phyloP scores from a whole-genome alignment of 2,888 invertebrate species.

The Ormyrus rosae region DNA sequence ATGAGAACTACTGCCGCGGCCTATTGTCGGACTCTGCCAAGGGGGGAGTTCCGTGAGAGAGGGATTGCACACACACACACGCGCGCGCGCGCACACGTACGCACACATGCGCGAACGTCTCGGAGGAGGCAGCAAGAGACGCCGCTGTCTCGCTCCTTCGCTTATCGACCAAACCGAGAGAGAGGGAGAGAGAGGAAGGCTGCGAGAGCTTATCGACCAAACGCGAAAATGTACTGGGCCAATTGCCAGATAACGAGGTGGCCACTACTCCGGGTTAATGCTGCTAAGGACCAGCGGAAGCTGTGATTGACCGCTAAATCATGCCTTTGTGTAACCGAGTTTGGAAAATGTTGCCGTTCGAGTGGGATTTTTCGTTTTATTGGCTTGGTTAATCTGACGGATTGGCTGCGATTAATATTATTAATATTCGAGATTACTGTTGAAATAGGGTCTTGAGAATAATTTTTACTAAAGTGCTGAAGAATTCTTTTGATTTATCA shows the following conservation, averaged over 20 bases:
- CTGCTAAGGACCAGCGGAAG: too few relatives aligned
- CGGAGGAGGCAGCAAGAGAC: conserved; percentile 6
- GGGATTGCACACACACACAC: neutral
- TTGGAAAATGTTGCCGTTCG: too few relatives aligned
- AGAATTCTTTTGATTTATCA: too few relatives aligned
- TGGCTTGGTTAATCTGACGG: too few relatives aligned
- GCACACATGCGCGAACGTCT: neutral
- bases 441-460: too few relatives aligned
- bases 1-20: conserved; percentile 74
- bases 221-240: neutral
- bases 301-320: too few relatives aligned
- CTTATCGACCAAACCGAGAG: conserved; percentile 66
- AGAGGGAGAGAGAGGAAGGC: conserved; percentile 51
- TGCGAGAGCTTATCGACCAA: conserved; percentile 8
- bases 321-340: too few relatives aligned
- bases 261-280: neutral
- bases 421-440: too few relatives aligned
- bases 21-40: conserved; percentile 70
- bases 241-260: neutral
- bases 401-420: too few relatives aligned
- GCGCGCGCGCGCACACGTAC: neutral
- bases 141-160: conserved; percentile 61
- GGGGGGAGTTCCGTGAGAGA: conserved; percentile 61
- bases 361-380: too few relatives aligned
- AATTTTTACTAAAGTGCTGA: too few relatives aligned